Conservation (phyloP, 2,797 vertebrate species). For the Pangasius larnaudii region DNA sequence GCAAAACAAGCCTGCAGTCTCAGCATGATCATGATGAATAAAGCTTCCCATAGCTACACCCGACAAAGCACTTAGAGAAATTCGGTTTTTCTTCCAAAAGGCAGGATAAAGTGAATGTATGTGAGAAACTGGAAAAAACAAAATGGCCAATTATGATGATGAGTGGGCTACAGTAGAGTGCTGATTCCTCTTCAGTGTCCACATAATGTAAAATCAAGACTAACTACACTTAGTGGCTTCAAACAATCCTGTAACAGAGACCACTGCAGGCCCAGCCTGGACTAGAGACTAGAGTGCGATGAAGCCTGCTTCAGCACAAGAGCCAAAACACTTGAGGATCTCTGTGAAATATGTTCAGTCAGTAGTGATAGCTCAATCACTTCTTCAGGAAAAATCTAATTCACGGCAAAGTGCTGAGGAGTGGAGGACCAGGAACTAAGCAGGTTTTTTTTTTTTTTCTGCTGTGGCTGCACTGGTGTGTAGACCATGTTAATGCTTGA, state of each 20-base stretch:
- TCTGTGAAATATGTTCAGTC: slow-evolving; percentile 61
- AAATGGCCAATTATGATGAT: background rate
- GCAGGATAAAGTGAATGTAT: background rate
- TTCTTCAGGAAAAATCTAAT: slow-evolving; percentile 67
- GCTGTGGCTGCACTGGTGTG: slow-evolving; percentile 67
- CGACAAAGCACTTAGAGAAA: background rate
- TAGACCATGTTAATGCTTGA: slow-evolving; percentile 70
- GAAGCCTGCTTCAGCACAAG: background rate
- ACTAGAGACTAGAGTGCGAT: background rate
- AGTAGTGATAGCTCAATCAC: slow-evolving; percentile 75
- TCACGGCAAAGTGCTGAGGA: slow-evolving; percentile 71
- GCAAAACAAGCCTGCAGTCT: slow-evolving; percentile 44
- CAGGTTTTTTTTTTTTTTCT: slow-evolving; percentile 63
- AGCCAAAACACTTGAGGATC: slow-evolving; percentile 36
- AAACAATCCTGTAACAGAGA: background rate
- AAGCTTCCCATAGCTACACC: slow-evolving; percentile 18
- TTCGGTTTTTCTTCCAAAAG: slow-evolving; percentile 1
- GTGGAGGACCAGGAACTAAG: slow-evolving; percentile 68
- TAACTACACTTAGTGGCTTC: background rate
- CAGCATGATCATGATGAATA: slow-evolving; percentile 31
- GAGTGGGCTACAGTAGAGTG: slow-evolving; percentile 10
- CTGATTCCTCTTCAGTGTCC: slow-evolving; percentile 58
- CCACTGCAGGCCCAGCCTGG: background rate
- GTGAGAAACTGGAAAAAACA: slow-evolving; percentile 18
- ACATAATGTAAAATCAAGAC: slow-evolving; percentile 17